These are phyloP conservation scores for Ophion ellenae DNA, from an alignment of 2,888 invertebrate species.

Conservation along the genomic window DNA sequence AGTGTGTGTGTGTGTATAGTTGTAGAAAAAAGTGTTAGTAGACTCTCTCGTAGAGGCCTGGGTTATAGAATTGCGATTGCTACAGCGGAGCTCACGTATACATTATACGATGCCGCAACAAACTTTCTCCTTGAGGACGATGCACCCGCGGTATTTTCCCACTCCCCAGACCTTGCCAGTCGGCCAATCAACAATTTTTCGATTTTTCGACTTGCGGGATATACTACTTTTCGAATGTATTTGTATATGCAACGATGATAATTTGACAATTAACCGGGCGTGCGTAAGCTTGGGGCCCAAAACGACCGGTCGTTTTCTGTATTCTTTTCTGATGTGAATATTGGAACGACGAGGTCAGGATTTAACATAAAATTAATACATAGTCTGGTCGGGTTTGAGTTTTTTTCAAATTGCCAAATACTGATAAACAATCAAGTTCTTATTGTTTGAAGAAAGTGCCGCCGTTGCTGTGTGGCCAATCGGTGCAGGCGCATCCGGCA, in stretches of 20 bases:
- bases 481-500: too few species aligned
- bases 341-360: too few species aligned
- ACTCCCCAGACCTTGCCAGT: slow-evolving; percentile 60
- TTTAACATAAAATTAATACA: too few species aligned
- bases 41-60: slow-evolving; percentile 64
- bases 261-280: slow-evolving; percentile 9
- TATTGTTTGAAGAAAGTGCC: too few species aligned
- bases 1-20: too few species aligned
- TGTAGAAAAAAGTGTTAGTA: slow-evolving; percentile 46
- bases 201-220: slow-evolving; percentile 15
- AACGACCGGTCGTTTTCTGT: not conserved
- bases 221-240: slow-evolving; percentile 9
- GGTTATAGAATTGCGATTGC: slow-evolving; percentile 60
- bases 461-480: too few species aligned
- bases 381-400: too few species aligned
- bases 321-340: not conserved
- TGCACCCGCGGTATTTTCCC: slow-evolving; percentile 77
- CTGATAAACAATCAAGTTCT: too few species aligned
- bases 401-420: too few species aligned
- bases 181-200: slow-evolving; percentile 39
- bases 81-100: slow-evolving; percentile 67
- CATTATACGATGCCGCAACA: slow-evolving; percentile 76
- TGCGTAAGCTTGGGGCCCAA: not conserved
- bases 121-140: slow-evolving; percentile 83
- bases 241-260: not conserved